A percentile compares a stretch with the other conserved stretches of the same genome.
Evolutionary conservation across 2,797 vertebrate species (phyloP).

Genomic region (Tenualosa ilisha): DNA sequence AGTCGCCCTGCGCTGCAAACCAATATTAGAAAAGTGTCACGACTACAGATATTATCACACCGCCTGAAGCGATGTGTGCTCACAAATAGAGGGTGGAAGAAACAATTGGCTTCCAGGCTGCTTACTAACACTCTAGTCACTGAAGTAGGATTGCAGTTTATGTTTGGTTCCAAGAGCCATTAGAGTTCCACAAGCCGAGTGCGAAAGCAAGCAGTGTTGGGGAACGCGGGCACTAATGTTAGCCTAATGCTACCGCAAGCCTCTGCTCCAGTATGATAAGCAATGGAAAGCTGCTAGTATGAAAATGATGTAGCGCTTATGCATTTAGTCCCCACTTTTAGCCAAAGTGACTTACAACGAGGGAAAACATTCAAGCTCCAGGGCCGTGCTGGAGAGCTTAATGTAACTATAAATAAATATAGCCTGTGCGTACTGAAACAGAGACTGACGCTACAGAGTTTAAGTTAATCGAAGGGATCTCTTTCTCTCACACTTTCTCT

Average conservation of each 20-base stretch:
- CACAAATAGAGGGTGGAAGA: not conserved
- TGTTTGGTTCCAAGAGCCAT: not conserved
- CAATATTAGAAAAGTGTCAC: conserved; percentile 16
- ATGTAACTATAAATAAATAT: too few relatives aligned
- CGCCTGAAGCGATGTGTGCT: not conserved
- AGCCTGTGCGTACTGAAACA: too few relatives aligned
- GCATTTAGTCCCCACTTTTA: too few relatives aligned
- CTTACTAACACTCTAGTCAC: not conserved
- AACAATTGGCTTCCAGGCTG: not conserved
- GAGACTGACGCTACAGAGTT: too few relatives aligned
- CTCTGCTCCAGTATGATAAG: not conserved
- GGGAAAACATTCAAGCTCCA: not conserved
- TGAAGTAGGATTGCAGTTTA: not conserved
- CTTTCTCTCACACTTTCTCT: not conserved
- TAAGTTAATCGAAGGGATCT: not conserved
- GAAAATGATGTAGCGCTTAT: not conserved
- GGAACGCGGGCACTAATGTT: not conserved
- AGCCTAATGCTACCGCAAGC: not conserved
- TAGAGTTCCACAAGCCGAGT: not conserved
- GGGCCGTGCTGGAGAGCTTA: too few relatives aligned
- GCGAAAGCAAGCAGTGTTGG: not conserved
- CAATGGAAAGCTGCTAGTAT: not conserved
- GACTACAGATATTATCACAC: conserved; percentile 8
- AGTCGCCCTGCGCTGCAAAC: not conserved
- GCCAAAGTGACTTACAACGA: not conserved